Percentiles rank a stretch among this genome's conserved stretches.
These are phyloP conservation scores for Naja naja DNA, from an alignment of 2,113 vertebrate species.

Conservation along the genomic window DNA sequence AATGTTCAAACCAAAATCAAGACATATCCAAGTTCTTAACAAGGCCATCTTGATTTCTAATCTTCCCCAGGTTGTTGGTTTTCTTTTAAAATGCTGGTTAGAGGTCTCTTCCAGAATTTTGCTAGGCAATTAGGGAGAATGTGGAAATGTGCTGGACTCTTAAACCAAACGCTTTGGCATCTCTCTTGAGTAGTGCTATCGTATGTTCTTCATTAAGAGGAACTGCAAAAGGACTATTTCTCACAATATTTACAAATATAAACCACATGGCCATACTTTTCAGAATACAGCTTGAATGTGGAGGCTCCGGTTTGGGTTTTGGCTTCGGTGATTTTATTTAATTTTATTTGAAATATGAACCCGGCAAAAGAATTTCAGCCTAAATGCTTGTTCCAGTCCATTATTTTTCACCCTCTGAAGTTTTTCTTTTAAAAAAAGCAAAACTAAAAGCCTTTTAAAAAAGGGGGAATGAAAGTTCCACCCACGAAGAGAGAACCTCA, in stretches of 20 bases:
- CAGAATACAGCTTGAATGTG: conserved; percentile 65
- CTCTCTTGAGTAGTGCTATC: conserved; percentile 49
- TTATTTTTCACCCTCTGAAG: conserved; percentile 54
- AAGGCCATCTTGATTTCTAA: neutral
- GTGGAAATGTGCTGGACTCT: neutral
- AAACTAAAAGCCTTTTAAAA: neutral
- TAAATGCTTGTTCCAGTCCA: conserved; percentile 55
- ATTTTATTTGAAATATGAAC: conserved; percentile 68
- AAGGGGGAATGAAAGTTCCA: conserved; percentile 43
- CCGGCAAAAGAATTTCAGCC: conserved; percentile 62
- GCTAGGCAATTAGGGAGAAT: neutral
- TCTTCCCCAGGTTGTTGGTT: neutral
- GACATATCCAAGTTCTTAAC: neutral
- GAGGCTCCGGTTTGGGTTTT: conserved; percentile 58
- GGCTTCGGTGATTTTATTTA: conserved; percentile 39
- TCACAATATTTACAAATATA: conserved; percentile 73
- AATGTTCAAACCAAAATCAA: neutral
- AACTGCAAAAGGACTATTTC: conserved; percentile 72
- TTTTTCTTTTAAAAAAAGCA: neutral
- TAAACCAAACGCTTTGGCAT: neutral
- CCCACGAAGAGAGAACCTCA: conserved; percentile 20
- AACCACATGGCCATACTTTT: conserved; percentile 67
- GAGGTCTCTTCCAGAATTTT: neutral
- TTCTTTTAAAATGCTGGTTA: neutral
- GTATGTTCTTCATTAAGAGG: conserved; percentile 72